Conservation (phyloP, 2,888 invertebrate genomes). For the Anthrax anthrax region DNA sequence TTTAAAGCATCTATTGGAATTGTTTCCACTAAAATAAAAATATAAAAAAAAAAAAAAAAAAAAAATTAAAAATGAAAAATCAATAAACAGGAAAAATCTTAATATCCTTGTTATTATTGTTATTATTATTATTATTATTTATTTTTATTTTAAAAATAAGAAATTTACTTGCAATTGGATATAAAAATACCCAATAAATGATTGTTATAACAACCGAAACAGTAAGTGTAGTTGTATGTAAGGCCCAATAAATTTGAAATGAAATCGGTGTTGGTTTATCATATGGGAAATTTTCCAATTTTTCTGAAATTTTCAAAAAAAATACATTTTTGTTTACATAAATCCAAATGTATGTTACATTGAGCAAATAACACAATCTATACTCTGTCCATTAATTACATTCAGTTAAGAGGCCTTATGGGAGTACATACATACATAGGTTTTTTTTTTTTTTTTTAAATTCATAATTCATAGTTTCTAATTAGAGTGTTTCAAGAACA, state of each 20-base stretch:
- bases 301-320: slow-evolving; percentile 2
- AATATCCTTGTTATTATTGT: too few species aligned
- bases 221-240: slow-evolving; percentile 49
- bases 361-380: too few species aligned
- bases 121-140: neutral
- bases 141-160: neutral
- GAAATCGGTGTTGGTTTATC: slow-evolving; percentile 20
- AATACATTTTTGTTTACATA: too few species aligned
- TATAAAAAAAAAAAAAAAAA: neutral
- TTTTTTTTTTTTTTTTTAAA: too few species aligned
- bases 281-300: slow-evolving; percentile 1
- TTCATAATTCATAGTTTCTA: too few species aligned
- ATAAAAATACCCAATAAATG: slow-evolving; percentile 50
- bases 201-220: slow-evolving; percentile 55
- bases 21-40: slow-evolving; percentile 39
- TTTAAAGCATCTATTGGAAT: slow-evolving; percentile 49
- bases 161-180: slow-evolving; percentile 28
- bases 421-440: too few species aligned
- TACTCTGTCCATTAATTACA: too few species aligned
- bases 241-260: slow-evolving; percentile 50
- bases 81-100: too few species aligned
- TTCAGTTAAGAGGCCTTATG: too few species aligned
- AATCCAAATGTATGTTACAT: too few species aligned
- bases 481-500: too few species aligned
- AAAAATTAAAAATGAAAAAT: too few species aligned